Percentiles rank a stretch among this genome's conserved stretches.
Conservation (phyloP, 2,888 invertebrate genomes). For the Latrodectus elegans region DNA sequence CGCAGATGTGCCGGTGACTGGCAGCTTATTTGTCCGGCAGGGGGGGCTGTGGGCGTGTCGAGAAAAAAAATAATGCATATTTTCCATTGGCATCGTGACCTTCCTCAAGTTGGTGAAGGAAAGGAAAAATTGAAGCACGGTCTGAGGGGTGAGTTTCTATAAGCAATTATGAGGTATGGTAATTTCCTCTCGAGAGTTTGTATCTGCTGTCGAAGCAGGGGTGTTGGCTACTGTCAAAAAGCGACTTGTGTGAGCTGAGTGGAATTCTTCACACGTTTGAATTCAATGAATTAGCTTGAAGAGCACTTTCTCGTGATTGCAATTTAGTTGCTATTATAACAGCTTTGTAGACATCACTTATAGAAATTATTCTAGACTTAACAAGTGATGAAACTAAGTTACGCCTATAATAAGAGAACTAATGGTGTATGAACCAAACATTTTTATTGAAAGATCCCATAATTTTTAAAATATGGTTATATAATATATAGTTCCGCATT, state of each 20-base stretch:
- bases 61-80: not conserved
- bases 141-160: not conserved
- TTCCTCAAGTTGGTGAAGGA: not conserved
- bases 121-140: not conserved
- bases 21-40: constrained; percentile 63
- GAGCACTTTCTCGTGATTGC: too few relatives aligned
- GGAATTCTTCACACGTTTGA: not conserved
- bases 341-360: too few relatives aligned
- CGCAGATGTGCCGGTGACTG: constrained; percentile 48
- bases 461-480: too few relatives aligned
- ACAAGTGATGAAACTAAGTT: too few relatives aligned
- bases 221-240: constrained; percentile 32
- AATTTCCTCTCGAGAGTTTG: not conserved
- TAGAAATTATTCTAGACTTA: too few relatives aligned
- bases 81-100: constrained; percentile 3
- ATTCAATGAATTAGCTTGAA: not conserved
- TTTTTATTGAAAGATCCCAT: too few relatives aligned
- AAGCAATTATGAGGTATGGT: constrained; percentile 20
- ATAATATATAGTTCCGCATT: too few relatives aligned
- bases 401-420: too few relatives aligned
- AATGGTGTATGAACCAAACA: too few relatives aligned
- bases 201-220: constrained; percentile 1
- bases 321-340: too few relatives aligned
- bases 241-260: not conserved
- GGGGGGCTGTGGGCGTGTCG: constrained; percentile 33